Evolutionary conservation across 64 coral and sea anemone species (phyloP).

Genomic region (Orbicella faveolata): DNA sequence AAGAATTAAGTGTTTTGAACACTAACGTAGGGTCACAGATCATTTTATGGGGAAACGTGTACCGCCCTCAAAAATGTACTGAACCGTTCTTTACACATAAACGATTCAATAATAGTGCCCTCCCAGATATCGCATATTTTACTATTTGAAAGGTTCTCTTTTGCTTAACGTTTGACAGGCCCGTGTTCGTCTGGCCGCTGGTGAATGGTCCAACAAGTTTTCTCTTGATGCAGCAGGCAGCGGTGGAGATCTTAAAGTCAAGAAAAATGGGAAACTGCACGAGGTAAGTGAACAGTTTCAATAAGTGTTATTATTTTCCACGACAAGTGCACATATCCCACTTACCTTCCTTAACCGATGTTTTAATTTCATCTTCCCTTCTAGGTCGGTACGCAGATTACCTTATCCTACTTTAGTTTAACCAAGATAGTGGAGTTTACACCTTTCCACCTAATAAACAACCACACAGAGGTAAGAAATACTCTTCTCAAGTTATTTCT

Average conservation of each 20-base stretch:
- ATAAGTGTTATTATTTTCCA: background rate
- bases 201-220: slow-evolving; percentile 92
- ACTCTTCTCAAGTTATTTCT: background rate
- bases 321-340: background rate
- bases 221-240: slow-evolving; percentile 96
- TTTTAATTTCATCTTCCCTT: background rate
- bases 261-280: slow-evolving; percentile 57
- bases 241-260: slow-evolving; percentile 79
- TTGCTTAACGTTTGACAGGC: slow-evolving; percentile 35
- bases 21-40: background rate
- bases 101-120: too few species aligned
- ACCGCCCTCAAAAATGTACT: too few species aligned
- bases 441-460: slow-evolving; percentile 84
- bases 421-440: slow-evolving; percentile 97
- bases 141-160: background rate
- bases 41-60: background rate
- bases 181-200: slow-evolving; percentile 45
- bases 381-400: slow-evolving; percentile 92
- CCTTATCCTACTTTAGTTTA: slow-evolving; percentile 95
- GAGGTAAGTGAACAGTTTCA: slow-evolving; percentile 53
- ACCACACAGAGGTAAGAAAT: slow-evolving; percentile 72
- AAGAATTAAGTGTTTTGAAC: too few species aligned
- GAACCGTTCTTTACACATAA: too few species aligned
- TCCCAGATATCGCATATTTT: too few species aligned
- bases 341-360: too few species aligned